phyloP scores from a whole-genome alignment of 2,797 vertebrate genomes.

The Mergus octosetaceus region DNA sequence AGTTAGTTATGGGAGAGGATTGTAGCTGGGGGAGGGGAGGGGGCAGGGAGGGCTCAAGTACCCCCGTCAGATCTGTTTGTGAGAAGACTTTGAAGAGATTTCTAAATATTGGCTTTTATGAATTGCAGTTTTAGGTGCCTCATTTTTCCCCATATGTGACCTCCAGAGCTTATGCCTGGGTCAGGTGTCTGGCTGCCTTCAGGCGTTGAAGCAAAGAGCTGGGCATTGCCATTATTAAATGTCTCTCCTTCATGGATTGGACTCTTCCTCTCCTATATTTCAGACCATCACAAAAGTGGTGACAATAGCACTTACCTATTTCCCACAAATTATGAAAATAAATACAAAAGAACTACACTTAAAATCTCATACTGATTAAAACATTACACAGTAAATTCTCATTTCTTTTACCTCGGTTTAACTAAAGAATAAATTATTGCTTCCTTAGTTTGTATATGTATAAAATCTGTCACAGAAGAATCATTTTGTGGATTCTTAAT shows the following conservation, averaged over 20 bases:
- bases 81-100: neutral
- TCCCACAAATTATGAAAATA: neutral
- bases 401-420: neutral
- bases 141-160: neutral
- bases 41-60: neutral
- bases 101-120: neutral
- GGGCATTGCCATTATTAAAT: rapidly evolving
- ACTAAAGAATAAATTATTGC: neutral
- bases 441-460: neutral
- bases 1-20: neutral
- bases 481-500: neutral
- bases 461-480: neutral
- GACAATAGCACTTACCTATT: neutral
- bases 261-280: neutral
- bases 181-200: neutral
- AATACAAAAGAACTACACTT: neutral
- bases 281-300: neutral
- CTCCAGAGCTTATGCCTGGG: neutral
- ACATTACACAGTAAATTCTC: neutral
- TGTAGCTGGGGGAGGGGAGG: neutral
- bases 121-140: neutral
- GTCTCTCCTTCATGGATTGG: rapidly evolving
- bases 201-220: neutral
- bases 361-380: neutral
- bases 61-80: neutral